Evolutionary conservation across 2,888 invertebrate genomes (phyloP).

Genomic region (Galerucella pusilla): DNA sequence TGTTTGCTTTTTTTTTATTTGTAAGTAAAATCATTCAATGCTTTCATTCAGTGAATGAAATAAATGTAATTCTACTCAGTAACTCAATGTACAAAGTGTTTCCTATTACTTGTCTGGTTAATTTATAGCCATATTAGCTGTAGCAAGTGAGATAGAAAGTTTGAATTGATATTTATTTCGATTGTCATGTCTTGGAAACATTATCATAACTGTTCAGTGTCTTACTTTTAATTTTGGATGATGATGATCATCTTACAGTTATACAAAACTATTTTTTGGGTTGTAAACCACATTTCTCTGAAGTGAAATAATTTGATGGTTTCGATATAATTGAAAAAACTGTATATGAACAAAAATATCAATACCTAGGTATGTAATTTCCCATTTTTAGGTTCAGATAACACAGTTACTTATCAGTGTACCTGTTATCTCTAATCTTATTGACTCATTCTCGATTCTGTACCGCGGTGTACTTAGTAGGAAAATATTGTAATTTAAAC

Average conservation of each 20-base stretch:
- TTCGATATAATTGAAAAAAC: too few relatives aligned
- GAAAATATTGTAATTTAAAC: slow-evolving; percentile 1
- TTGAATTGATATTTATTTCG: slow-evolving; percentile 28
- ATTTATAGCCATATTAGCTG: slow-evolving; percentile 35
- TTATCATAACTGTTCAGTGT: background rate
- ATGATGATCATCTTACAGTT: background rate
- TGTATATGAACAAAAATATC: slow-evolving; percentile 2
- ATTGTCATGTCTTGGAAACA: background rate
- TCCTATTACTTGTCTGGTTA: slow-evolving; percentile 24
- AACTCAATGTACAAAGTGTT: slow-evolving; percentile 25
- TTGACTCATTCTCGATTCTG: slow-evolving; percentile 52
- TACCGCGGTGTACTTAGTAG: slow-evolving; percentile 27
- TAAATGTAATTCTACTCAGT: background rate
- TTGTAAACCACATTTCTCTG: too few relatives aligned
- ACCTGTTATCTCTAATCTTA: slow-evolving; percentile 51
- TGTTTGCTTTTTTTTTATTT: slow-evolving; percentile 4
- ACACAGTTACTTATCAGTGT: slow-evolving; percentile 41
- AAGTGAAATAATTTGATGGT: too few relatives aligned
- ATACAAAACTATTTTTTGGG: too few relatives aligned
- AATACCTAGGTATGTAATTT: background rate
- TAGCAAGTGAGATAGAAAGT: slow-evolving; percentile 37
- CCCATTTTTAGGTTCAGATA: slow-evolving; percentile 21
- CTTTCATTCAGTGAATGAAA: slow-evolving; percentile 22
- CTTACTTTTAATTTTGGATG: background rate
- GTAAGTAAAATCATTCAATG: background rate